Percentiles rank a stretch among this genome's conserved stretches.
These are phyloP conservation scores for Enteromius paludinosus DNA, from an alignment of 2,797 vertebrate genomes.

Conservation along the genomic window DNA sequence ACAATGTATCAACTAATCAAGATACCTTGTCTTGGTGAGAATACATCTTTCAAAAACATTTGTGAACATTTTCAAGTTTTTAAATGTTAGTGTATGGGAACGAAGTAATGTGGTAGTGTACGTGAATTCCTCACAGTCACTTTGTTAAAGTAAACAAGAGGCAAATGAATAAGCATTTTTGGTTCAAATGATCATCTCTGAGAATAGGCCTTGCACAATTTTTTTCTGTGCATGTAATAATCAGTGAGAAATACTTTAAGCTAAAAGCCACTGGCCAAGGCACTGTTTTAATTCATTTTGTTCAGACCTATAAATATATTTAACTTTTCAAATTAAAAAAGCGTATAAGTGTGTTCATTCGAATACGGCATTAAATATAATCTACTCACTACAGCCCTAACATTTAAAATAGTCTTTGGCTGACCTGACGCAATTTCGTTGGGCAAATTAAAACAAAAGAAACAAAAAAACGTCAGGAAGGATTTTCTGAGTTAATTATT, in stretches of 20 bases:
- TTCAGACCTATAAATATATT: constrained; percentile 1
- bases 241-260: neutral
- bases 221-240: neutral
- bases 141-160: too few species aligned
- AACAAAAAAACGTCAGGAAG: neutral
- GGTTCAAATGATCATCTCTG: neutral
- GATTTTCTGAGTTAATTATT: neutral
- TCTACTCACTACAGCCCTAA: neutral
- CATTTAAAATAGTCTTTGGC: neutral
- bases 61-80: too few species aligned
- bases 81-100: neutral
- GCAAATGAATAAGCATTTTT: neutral
- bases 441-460: neutral
- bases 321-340: neutral
- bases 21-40: too few species aligned
- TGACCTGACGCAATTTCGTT: neutral
- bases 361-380: constrained; percentile 1
- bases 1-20: neutral
- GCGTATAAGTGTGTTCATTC: neutral
- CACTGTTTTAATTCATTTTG: neutral
- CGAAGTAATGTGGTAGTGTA: neutral
- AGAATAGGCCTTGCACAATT: neutral
- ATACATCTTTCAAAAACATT: too few species aligned
- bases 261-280: neutral
- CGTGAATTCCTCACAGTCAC: too few species aligned